Evolutionary conservation across 2,888 invertebrate genomes (phyloP).

Genomic region (Coenonympha glycerion): DNA sequence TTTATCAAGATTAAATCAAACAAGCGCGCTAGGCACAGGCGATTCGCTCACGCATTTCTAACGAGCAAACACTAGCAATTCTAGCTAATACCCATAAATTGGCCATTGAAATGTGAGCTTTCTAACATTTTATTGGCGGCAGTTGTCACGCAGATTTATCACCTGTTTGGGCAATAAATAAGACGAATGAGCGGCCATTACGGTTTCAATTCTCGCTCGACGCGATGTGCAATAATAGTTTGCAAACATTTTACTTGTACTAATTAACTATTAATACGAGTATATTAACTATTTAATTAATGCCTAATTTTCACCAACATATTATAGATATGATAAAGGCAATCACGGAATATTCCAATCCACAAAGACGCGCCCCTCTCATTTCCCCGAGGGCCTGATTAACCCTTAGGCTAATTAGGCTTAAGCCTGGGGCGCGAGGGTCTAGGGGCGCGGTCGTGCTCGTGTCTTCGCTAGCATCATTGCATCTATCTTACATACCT

Average conservation of each 20-base stretch:
- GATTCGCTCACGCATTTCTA: constrained; percentile 1
- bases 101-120: constrained; percentile 11
- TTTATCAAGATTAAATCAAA: constrained; percentile 7
- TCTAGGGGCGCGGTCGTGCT: too few species aligned
- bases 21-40: neutral
- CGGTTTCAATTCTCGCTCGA: constrained; percentile 9
- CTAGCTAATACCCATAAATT: constrained; percentile 16
- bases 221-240: neutral
- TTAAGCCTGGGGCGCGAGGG: too few species aligned
- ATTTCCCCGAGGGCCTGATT: too few species aligned
- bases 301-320: neutral
- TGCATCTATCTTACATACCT: too few species aligned
- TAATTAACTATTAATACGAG: too few species aligned
- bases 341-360: too few species aligned
- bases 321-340: too few species aligned
- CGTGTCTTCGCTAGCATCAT: too few species aligned
- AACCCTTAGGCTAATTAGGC: too few species aligned
- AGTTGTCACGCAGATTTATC: constrained; percentile 14
- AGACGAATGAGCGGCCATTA: neutral
- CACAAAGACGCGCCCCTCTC: too few species aligned
- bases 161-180: constrained; percentile 2
- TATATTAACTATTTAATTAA: neutral
- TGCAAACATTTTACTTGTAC: neutral
- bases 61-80: neutral
- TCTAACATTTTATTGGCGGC: constrained; percentile 17